phyloP scores from a whole-genome alignment of 2,797 vertebrate species.

The Psittacula derbiana region DNA sequence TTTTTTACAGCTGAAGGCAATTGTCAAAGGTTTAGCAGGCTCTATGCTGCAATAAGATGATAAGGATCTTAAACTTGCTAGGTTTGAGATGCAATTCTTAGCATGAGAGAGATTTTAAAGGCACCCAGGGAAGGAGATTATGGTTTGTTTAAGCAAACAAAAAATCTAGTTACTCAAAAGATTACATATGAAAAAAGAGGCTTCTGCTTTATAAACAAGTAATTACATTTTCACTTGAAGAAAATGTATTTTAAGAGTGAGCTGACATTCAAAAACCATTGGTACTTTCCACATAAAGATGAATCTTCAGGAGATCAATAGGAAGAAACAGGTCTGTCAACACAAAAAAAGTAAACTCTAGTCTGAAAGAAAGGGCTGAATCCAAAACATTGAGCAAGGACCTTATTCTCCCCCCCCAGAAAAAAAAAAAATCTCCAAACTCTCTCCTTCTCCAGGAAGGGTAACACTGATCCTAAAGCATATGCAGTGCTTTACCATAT shows the following conservation, averaged over 20 bases:
- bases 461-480: neutral
- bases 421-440: neutral
- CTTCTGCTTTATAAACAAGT: neutral
- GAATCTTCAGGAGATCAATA: neutral
- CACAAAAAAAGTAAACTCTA: neutral
- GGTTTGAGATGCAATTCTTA: neutral
- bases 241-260: neutral
- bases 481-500: neutral
- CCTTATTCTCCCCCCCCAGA: neutral
- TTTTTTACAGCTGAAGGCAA: neutral
- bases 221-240: neutral
- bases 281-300: neutral
- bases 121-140: neutral
- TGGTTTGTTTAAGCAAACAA: neutral
- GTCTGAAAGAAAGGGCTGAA: neutral
- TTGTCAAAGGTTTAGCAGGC: neutral
- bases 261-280: neutral
- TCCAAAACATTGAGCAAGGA: neutral
- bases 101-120: neutral
- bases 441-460: neutral
- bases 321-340: neutral
- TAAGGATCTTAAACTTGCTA: neutral
- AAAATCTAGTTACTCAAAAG: neutral
- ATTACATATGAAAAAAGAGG: neutral
- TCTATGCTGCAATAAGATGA: neutral